A percentile compares a stretch with the other conserved stretches of the same genome.
Evolutionary conservation across 2,888 invertebrate species (phyloP).

Genomic region (Galeopsomyia nigrocyanea): DNA sequence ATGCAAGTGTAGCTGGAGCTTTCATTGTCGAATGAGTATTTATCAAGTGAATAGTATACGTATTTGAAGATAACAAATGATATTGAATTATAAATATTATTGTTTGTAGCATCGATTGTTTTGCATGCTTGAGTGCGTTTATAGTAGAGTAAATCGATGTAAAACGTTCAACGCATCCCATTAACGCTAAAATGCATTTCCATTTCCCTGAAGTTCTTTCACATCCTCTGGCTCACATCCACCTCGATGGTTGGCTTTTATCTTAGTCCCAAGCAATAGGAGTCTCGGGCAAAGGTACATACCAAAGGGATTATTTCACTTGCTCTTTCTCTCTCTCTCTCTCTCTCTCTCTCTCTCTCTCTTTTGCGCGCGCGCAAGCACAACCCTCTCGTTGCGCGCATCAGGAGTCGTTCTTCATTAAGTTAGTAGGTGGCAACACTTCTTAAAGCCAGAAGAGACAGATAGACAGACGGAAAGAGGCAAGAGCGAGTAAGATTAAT

Average conservation of each 20-base stretch:
- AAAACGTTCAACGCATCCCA: too few relatives aligned
- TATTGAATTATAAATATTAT: too few relatives aligned
- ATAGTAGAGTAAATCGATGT: too few relatives aligned
- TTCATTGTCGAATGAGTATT: too few relatives aligned
- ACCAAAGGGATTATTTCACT: slow-evolving; percentile 38
- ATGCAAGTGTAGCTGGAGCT: too few relatives aligned
- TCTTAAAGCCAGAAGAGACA: slow-evolving; percentile 52
- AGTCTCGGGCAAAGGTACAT: slow-evolving; percentile 45
- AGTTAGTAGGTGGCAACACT: slow-evolving; percentile 63
- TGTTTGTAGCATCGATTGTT: too few relatives aligned
- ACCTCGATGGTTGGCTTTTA: slow-evolving; percentile 46
- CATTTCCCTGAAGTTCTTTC: slow-evolving; percentile 48
- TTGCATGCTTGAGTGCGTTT: too few relatives aligned
- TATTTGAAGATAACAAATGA: too few relatives aligned
- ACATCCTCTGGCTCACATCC: slow-evolving; percentile 34
- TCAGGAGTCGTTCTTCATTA: slow-evolving; percentile 67
- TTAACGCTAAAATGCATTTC: slow-evolving; percentile 47
- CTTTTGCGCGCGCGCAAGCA: slow-evolving; percentile 1
- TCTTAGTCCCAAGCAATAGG: slow-evolving; percentile 30
- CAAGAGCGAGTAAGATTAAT: slow-evolving; percentile 66
- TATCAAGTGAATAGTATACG: too few relatives aligned
- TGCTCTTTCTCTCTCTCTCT: too few relatives aligned
- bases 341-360: too few relatives aligned
- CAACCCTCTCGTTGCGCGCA: slow-evolving; percentile 54
- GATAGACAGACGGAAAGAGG: slow-evolving; percentile 37